A percentile compares a stretch with the other conserved stretches of the same genome.
Conservation (phyloP, 1,140 invertebrate genomes). For the Drosophila rhopaloa region DNA sequence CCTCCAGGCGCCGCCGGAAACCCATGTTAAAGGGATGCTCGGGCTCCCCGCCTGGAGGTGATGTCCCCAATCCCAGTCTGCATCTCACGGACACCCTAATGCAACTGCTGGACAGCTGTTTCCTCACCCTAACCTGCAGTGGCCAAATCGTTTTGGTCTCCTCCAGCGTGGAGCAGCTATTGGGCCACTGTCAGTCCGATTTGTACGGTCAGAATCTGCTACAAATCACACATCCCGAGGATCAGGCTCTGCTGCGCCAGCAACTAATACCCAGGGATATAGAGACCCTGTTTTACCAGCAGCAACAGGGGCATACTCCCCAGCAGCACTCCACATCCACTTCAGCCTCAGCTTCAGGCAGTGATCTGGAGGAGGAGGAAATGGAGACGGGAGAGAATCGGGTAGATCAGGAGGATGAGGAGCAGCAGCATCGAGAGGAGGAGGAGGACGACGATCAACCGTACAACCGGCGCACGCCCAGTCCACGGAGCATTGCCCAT, state of each 20-base stretch:
- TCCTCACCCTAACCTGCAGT: constrained; percentile 91
- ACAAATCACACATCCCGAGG: constrained; percentile 91
- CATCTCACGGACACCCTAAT: constrained; percentile 83
- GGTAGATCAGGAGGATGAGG: constrained; percentile 6
- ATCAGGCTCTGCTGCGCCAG: constrained; percentile 89
- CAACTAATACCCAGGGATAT: constrained; percentile 87
- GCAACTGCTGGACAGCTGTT: constrained; percentile 88
- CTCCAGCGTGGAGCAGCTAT: constrained; percentile 91
- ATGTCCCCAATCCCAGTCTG: constrained; percentile 38
- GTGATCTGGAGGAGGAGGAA: constrained; percentile 74
- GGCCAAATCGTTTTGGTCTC: constrained; percentile 95
- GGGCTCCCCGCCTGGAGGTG: not conserved
- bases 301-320: constrained; percentile 35
- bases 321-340: constrained; percentile 53
- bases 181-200: constrained; percentile 94
- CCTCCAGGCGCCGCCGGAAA: constrained; percentile 38
- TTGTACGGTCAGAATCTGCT: constrained; percentile 93
- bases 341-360: constrained; percentile 71
- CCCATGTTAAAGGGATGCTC: constrained; percentile 32
- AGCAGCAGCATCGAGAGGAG: constrained; percentile 2
- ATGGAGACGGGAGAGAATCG: constrained; percentile 52
- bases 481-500: constrained; percentile 77
- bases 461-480: constrained; percentile 52
- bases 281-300: constrained; percentile 73
- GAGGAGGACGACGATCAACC: constrained; percentile 4